Conservation (phyloP, 2,888 invertebrate genomes). For the Azorinus chamasolen region DNA sequence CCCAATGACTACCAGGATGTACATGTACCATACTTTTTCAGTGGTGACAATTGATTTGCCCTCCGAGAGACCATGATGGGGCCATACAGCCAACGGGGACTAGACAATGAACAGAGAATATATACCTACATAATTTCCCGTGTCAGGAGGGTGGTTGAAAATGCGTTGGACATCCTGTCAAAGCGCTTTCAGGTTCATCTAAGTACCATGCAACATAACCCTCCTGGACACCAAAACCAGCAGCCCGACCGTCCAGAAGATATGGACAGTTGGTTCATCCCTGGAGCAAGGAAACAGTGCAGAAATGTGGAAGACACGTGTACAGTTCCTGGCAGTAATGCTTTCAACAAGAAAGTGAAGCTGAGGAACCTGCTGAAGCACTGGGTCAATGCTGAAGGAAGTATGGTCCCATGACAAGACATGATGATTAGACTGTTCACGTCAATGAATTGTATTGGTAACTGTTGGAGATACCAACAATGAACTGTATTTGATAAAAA, state of each 20-base stretch:
- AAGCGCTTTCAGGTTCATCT: conserved; percentile 60
- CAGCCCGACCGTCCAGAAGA: conserved; percentile 56
- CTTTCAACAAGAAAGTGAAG: conserved; percentile 33
- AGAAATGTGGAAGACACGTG: conserved; percentile 47
- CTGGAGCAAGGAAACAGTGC: conserved; percentile 61
- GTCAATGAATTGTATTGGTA: too few species aligned
- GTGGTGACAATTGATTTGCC: conserved; percentile 62
- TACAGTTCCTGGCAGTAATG: conserved; percentile 33
- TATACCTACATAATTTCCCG: conserved; percentile 11
- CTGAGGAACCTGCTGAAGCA: conserved; percentile 51
- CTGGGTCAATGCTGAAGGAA: conserved; percentile 50
- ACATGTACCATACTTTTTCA: conserved; percentile 57
- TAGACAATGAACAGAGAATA: conserved; percentile 8
- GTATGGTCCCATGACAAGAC: conserved; percentile 58
- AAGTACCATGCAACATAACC: conserved; percentile 53
- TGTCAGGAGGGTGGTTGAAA: conserved; percentile 10
- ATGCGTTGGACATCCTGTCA: too few species aligned
- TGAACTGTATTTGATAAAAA: too few species aligned
- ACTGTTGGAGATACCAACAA: too few species aligned
- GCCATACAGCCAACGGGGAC: conserved; percentile 18
- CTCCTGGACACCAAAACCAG: conserved; percentile 44
- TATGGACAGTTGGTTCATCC: conserved; percentile 39
- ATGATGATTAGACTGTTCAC: too few species aligned
- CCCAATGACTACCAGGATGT: conserved; percentile 54
- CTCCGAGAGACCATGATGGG: conserved; percentile 16